These are phyloP conservation scores for Eueides isabella DNA, from an alignment of 1,140 invertebrate genomes.

Conservation along the genomic window DNA sequence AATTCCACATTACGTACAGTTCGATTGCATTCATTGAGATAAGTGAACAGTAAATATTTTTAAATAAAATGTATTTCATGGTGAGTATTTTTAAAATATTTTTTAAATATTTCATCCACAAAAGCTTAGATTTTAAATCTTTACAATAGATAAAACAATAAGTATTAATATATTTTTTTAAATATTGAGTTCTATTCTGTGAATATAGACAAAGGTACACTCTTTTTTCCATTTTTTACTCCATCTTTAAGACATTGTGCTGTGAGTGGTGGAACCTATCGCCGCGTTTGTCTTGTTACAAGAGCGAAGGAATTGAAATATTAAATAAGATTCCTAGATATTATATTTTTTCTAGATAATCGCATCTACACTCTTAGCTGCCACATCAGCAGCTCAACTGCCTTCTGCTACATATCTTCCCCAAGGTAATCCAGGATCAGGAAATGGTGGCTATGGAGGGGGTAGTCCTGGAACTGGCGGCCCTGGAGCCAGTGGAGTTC, in stretches of 20 bases:
- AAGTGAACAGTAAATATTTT: slow-evolving; percentile 6
- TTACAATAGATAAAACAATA: no score
- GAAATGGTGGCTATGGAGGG: not conserved
- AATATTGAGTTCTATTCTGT: no score
- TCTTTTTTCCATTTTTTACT: no score
- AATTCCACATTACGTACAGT: slow-evolving; percentile 35
- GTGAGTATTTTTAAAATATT: slow-evolving; percentile 35
- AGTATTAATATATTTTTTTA: no score
- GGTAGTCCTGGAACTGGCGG: not conserved
- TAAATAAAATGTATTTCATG: slow-evolving; percentile 48
- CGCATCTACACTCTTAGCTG: slow-evolving; percentile 43
- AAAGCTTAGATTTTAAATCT: no score
- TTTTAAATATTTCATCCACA: not conserved
- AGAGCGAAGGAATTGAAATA: not conserved
- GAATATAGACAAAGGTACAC: no score
- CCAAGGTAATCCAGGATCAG: slow-evolving; percentile 23
- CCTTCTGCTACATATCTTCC: slow-evolving; percentile 45
- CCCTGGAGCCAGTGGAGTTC: not conserved
- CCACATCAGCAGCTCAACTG: slow-evolving; percentile 46
- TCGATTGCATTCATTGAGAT: slow-evolving; percentile 33
- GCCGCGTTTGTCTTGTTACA: not conserved
- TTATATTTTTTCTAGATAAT: slow-evolving; percentile 38
- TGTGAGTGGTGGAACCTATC: not conserved
- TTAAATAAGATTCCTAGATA: no score
- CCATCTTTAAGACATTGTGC: no score